Evolutionary conservation across 2,888 invertebrate species (phyloP).

Genomic region (Agrochola macilenta): DNA sequence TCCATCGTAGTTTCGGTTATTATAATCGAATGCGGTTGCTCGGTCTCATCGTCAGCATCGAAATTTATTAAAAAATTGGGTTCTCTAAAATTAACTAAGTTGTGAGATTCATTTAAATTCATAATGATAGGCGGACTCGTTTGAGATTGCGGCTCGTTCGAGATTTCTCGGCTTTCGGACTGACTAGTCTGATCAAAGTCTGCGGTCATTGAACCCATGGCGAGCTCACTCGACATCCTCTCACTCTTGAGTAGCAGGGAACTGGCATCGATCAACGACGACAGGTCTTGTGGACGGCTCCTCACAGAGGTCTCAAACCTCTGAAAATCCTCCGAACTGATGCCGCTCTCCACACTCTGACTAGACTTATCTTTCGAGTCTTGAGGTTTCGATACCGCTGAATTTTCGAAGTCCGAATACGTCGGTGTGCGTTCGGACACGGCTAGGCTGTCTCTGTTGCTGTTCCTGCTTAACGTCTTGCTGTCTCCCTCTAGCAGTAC

Average conservation of each 20-base stretch:
- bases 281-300: conserved; percentile 82
- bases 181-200: conserved; percentile 71
- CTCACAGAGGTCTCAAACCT: conserved; percentile 80
- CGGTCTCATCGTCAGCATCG: conserved; percentile 83
- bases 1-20: conserved; percentile 83
- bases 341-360: conserved; percentile 77
- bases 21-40: conserved; percentile 87
- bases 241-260: conserved; percentile 79
- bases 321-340: conserved; percentile 81
- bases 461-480: conserved; percentile 73
- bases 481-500: conserved; percentile 76
- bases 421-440: conserved; percentile 75
- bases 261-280: conserved; percentile 80
- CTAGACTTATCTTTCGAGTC: conserved; percentile 78
- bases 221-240: conserved; percentile 76
- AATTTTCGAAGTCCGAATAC: conserved; percentile 82
- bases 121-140: conserved; percentile 77
- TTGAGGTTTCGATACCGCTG: conserved; percentile 79
- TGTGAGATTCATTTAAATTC: conserved; percentile 86
- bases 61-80: conserved; percentile 80
- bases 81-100: conserved; percentile 74
- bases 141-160: conserved; percentile 72
- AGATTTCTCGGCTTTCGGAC: conserved; percentile 61
- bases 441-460: conserved; percentile 71
- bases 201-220: conserved; percentile 65